Percentiles rank a stretch among this genome's conserved stretches.
Evolutionary conservation across 2,797 vertebrate species (phyloP).

Genomic region (Girardinus metallicus): DNA sequence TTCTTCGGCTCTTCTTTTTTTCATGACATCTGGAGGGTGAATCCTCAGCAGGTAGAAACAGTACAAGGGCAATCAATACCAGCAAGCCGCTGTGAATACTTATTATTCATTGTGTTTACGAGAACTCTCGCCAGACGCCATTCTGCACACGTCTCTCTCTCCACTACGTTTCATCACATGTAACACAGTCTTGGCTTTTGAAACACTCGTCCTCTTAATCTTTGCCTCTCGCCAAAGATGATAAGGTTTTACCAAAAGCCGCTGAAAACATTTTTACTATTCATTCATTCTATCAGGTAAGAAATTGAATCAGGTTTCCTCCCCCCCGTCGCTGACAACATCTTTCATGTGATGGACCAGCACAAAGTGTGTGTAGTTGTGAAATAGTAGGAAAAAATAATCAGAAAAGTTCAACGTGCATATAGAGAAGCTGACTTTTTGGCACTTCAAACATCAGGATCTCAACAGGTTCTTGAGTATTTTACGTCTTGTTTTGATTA

Average conservation of each 20-base stretch:
- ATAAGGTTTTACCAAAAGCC: neutral
- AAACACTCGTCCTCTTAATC: constrained; percentile 11
- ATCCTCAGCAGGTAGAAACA: constrained; percentile 29
- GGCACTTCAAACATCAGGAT: neutral
- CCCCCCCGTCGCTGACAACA: neutral
- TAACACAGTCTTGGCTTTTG: constrained; percentile 3
- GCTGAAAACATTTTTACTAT: neutral
- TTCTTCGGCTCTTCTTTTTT: constrained; percentile 30
- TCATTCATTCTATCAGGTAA: neutral
- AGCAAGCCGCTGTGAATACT: constrained; percentile 51
- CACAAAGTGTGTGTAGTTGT: neutral
- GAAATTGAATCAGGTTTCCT: neutral
- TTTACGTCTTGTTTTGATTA: too few species aligned
- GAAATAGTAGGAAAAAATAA: neutral
- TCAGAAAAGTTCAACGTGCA: neutral
- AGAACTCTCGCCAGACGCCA: constrained; percentile 33
- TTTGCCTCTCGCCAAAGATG: neutral
- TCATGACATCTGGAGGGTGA: constrained; percentile 38
- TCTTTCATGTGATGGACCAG: neutral
- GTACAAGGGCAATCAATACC: constrained; percentile 51
- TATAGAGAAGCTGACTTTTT: neutral
- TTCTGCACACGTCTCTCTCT: constrained; percentile 28
- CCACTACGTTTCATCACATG: neutral
- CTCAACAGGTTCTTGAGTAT: too few species aligned
- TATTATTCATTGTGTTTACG: constrained; percentile 62